Evolutionary conservation across 2,888 invertebrate genomes (phyloP).

Genomic region (Artemia sinica): DNA sequence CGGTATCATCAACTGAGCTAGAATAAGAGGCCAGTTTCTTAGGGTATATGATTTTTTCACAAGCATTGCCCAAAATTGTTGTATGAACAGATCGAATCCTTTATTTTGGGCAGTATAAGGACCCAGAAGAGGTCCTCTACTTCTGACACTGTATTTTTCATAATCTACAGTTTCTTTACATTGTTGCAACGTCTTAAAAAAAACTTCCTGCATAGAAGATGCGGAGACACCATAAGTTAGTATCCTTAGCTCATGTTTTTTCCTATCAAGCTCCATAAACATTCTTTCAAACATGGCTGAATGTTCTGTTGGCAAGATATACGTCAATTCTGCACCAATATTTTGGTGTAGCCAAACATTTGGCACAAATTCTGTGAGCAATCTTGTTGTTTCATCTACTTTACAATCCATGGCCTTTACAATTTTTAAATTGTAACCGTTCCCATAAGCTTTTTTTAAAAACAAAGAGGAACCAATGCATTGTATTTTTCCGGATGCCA

Average conservation of each 20-base stretch:
- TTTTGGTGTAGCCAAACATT: conserved; percentile 28
- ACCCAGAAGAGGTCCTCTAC: too few relatives aligned
- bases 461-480: conserved; percentile 40
- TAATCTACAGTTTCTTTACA: too few relatives aligned
- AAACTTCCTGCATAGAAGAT: conserved; percentile 42
- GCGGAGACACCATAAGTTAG: conserved; percentile 42
- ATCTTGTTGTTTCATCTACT: conserved; percentile 27
- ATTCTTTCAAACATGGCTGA: conserved; percentile 27
- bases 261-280: conserved; percentile 32
- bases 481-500: conserved; percentile 37
- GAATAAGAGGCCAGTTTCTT: conserved; percentile 23
- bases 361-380: conserved; percentile 31
- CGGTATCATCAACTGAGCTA: conserved; percentile 18
- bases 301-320: conserved; percentile 28
- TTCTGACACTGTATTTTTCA: too few relatives aligned
- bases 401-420: conserved; percentile 12
- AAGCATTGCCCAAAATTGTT: conserved; percentile 22
- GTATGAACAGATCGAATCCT: conserved; percentile 12
- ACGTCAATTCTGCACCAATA: conserved; percentile 22
- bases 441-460: conserved; percentile 35
- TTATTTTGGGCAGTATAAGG: too few relatives aligned
- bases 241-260: conserved; percentile 32
- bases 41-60: conserved; percentile 22
- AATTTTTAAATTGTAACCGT: not conserved
- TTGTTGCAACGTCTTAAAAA: too few relatives aligned